Evolutionary conservation across 2,113 vertebrate species (phyloP).

Genomic region (Nerophis ophidion): DNA sequence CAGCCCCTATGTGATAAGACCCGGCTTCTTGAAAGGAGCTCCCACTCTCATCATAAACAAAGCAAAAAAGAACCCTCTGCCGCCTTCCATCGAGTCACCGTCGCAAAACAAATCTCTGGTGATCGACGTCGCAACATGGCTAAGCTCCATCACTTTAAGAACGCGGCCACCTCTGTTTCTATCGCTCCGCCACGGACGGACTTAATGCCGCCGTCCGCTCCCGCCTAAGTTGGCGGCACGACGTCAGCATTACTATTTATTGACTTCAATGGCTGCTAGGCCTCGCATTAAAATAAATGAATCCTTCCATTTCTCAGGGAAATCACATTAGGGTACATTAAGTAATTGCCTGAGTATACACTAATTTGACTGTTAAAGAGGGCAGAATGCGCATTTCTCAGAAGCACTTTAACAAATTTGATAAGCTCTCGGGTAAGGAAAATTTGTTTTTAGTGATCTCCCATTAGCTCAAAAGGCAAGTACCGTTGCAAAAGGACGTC

Average conservation of each 20-base stretch:
- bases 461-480: background rate
- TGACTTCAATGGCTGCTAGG: constrained; percentile 45
- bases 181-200: too few relatives aligned
- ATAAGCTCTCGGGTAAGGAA: constrained; percentile 60
- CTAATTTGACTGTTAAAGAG: constrained; percentile 79
- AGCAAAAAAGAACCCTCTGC: constrained; percentile 36
- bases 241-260: too few relatives aligned
- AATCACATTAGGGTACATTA: constrained; percentile 81
- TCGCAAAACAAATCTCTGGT: constrained; percentile 5
- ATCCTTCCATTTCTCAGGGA: constrained; percentile 71
- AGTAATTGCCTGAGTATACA: constrained; percentile 78
- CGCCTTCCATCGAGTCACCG: constrained; percentile 20
- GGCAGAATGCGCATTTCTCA: constrained; percentile 74
- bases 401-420: constrained; percentile 78
- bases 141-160: too few relatives aligned
- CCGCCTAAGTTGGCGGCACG: too few relatives aligned
- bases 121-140: too few relatives aligned
- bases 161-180: too few relatives aligned
- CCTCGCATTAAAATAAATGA: constrained; percentile 76
- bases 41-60: constrained; percentile 41
- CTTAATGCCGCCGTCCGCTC: too few relatives aligned
- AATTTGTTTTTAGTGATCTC: constrained; percentile 34
- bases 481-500: background rate
- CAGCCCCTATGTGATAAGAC: constrained; percentile 15
- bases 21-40: constrained; percentile 39